Base-by-base conservation (phyloP, 2,113 vertebrate species). In the Macrotus californicus region DNA sequence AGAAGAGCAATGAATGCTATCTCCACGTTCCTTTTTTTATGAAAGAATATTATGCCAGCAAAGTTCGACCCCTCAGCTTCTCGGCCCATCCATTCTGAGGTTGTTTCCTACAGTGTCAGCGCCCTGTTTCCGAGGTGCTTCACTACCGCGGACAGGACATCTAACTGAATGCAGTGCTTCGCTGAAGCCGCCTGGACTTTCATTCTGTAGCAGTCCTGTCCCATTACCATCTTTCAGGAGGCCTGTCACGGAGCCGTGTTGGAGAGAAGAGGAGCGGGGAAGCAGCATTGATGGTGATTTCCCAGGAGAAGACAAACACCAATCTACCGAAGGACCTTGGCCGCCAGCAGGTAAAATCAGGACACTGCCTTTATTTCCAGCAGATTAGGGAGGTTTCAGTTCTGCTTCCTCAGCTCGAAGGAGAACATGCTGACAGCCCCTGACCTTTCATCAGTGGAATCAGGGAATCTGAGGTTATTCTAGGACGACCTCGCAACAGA, bases 201-300 rank as follows among this genome's bases (percentile, higher is more conserved):
- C 98, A 98, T 99, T 98, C 97, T 96, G 97, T 97, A 98, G 61
- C 98, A 98, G 98, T 98, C 98, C 96, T 97, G 98, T 34, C 89
- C 98, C 94, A 96, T 99, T 98, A 98, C 76, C 3, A 82, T 98
- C 97, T 97, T 98, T 98, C 97, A 70, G 96, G 50, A 95, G 97
- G 80, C 96, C 98, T 98, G 98, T 98, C 98, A 98, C 98, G 98
- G 96, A 98, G 98, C 97, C 97, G 83, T 95, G 96, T 87, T 97
- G 94, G 97, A 96, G 97, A 96, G 96, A 94, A 82, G 97, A 98
- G 48, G 94, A 97, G 92, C 83, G 59, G 97, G 97, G 97, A 98
- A 98, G 95, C 97, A 97, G 93, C 98, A 97, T 96, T 98, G 98
- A 99, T 98, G 94, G 97, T 99, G 98, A 98, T 99, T 99, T 99